Evolutionary conservation across 2,888 invertebrate species (phyloP).

Genomic region (Trissolcus brochymenae): DNA sequence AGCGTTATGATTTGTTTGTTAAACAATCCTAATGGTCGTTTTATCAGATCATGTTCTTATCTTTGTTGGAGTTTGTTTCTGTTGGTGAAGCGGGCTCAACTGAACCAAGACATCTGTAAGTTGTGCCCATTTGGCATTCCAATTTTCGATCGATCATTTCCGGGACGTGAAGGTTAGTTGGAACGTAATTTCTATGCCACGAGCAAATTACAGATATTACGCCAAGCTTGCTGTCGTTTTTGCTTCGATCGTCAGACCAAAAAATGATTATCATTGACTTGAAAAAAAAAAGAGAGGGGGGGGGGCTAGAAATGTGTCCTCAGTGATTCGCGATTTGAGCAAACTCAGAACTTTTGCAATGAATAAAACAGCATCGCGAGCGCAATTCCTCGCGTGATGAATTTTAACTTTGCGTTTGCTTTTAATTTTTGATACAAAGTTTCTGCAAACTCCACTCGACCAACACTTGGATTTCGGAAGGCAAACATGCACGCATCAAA

Average conservation of each 20-base stretch:
- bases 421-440: no score
- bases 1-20: conserved; percentile 11
- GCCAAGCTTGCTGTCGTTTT: conserved; percentile 50
- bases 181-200: conserved; percentile 54
- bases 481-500: no score
- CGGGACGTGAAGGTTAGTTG: conserved; percentile 56
- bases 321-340: no score
- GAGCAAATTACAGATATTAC: conserved; percentile 55
- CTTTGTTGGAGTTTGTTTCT: conserved; percentile 20
- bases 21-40: conserved; percentile 17
- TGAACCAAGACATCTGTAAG: conserved; percentile 52
- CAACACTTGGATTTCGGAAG: neutral
- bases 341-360: no score
- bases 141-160: conserved; percentile 60
- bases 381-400: no score
- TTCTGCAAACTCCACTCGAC: no score
- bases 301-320: neutral
- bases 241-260: conserved; percentile 28
- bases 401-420: no score
- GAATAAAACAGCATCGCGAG: no score
- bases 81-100: conserved; percentile 37
- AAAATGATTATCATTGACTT: conserved; percentile 22
- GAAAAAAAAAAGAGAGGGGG: no score
- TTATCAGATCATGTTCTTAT: conserved; percentile 33
- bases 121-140: conserved; percentile 59